Evolutionary conservation across 2,113 vertebrate genomes (phyloP), one percentile per base, ranked within the genome.

Genomic region (Syrmaticus mikado): DNA sequence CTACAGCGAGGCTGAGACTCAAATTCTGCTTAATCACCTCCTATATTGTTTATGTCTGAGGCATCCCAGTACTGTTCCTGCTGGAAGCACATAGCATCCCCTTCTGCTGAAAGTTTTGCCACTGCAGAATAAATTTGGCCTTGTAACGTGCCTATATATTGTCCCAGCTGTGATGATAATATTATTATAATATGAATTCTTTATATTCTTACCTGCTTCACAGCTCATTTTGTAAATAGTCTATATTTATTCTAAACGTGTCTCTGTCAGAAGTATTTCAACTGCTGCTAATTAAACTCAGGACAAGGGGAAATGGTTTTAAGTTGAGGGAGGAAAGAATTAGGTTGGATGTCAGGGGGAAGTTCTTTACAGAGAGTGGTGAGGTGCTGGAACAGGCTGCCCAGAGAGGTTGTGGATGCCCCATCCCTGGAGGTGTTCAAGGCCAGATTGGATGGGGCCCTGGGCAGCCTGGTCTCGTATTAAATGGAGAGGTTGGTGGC

Each of bases 241-340:
- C 40, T 24, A 32, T 52, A 16, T 34, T 3, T 16, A 5, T 40
- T 85, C 5, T n/a, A 1, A 0, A 1, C 32, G 21, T 40, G 13
- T 71, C 11, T 89, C 18, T 81, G 58, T 22, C 12, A 19, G 32
- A 86, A 90, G 11, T 60, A 15, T 34, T 87, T 80, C 6, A 64
- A 6, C 14, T 4, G 1, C 41, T 87, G n/a, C 13, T 60, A 14
- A 48, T 34, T 57, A 36, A 79, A 20, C 32, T 89, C 1, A 32
- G 41, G 41, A 43, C 41, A 8, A 43, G 41, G 41, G 41, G 41
- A 43, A 16, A 43, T 43, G 41, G 41, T 43, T 43, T 43, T 43
- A 43, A 17, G 41, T 43, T 43, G 41, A 43, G 16, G 41, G 41
- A 43, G 41, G 41, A 15, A 43, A 43, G 41, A 43, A 16, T 43